Evolutionary conservation across 1,140 invertebrate species (phyloP).

Genomic region (Scaptomyza pallida): DNA sequence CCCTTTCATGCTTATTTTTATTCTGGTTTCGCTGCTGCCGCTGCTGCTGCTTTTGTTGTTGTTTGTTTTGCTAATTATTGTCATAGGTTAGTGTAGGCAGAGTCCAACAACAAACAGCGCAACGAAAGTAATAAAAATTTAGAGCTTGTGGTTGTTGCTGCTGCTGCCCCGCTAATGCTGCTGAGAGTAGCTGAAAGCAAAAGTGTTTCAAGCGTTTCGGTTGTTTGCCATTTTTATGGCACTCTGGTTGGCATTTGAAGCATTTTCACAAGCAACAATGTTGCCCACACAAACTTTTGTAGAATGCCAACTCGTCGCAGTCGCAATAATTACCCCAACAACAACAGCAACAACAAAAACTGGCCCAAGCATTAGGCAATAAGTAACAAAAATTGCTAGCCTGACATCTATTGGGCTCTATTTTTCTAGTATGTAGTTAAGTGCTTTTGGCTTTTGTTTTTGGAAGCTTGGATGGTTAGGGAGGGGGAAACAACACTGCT

Average conservation of each 20-base stretch:
- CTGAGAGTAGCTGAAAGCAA: constrained; percentile 67
- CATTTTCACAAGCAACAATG: constrained; percentile 64
- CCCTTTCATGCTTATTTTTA: constrained; percentile 19
- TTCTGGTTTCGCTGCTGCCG: constrained; percentile 23
- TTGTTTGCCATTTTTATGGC: constrained; percentile 45
- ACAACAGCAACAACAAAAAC: constrained; percentile 31
- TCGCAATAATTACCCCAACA: constrained; percentile 24
- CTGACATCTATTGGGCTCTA: constrained; percentile 44
- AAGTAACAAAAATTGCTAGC: constrained; percentile 43
- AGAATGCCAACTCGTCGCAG: constrained; percentile 18
- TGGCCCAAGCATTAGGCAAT: constrained; percentile 40
- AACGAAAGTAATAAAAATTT: constrained; percentile 61
- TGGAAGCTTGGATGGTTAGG: neutral
- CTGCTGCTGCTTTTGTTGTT: constrained; percentile 13
- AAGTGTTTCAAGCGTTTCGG: constrained; percentile 52
- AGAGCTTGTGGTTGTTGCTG: constrained; percentile 14
- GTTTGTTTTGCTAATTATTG: constrained; percentile 75
- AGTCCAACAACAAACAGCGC: constrained; percentile 17
- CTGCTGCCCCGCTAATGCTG: too few relatives aligned
- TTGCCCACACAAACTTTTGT: constrained; percentile 36
- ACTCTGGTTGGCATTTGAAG: constrained; percentile 38
- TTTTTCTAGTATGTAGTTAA: constrained; percentile 60
- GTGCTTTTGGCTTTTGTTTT: constrained; percentile 48
- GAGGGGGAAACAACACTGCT: constrained; percentile 3
- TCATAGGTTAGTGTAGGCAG: constrained; percentile 78